Evolutionary conservation across 2,113 vertebrate genomes (phyloP), one percentile per base, ranked within the genome.

Genomic region (Terrapene triunguis): DNA sequence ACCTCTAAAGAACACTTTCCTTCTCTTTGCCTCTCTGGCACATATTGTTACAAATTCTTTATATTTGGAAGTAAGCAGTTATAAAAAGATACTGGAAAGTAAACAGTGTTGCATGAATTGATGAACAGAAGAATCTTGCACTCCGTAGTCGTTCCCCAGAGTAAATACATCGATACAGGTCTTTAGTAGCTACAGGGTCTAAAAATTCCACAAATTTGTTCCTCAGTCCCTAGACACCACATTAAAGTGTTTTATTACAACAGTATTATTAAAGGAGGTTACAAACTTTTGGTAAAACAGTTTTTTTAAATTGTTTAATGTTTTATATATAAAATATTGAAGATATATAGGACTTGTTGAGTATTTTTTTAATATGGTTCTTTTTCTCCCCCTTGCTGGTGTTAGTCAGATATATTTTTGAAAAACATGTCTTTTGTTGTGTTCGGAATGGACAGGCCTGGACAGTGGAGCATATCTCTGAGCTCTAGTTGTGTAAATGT

Each of bases 301-400:
- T 3, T 4, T 24, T 44, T 24, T 44, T 74, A 1, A 10, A 59
- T 5, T 5, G 86, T 62, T 10, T 0, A 38, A 78, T 62, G 74
- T 83, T 82, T 76, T 92, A 4, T 47, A 72, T 92, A 1, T 14
- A 72, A 74, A 2, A 25, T 87, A 44, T 2, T 87, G 19, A 76
- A 50, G 50, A 87, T 14, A 10, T 10, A 14, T 1, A 88, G 25
- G n/a, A 24, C 35, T 72, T 72, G 4, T 42, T 74, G 16, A 22
- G 17, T 38, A 72, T 62, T 72, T 72, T 72, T 22, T 42, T 11
- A 24, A 24, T 74, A 42, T 22, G 38, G 19, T 38, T 38, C 69
- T 1, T 7, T 85, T 87, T 59, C 4, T 10, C 35, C 17, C 2
- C 29, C 10, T 62, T 62, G 27, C 57, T 29, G 1, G 1, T 55